These are phyloP conservation scores for Parazoanthus swiftii DNA, from an alignment of 92 coral and sea anemone genomes.

Conservation along the genomic window DNA sequence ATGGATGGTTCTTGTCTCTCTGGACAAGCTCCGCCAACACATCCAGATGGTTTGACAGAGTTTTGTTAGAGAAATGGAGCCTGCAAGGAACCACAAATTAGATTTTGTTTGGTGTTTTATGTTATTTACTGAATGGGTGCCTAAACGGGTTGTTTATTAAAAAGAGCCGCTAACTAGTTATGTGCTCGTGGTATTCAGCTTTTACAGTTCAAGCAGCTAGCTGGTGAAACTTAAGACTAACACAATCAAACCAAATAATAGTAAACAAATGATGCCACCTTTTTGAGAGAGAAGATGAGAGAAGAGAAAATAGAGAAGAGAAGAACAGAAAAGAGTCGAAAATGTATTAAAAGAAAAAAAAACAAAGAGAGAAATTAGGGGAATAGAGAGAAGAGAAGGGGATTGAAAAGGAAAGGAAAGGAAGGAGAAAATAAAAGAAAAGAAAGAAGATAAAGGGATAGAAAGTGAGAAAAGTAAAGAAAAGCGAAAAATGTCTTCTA, in stretches of 20 bases:
- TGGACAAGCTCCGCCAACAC: constrained; percentile 67
- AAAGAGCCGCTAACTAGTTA: too few relatives aligned
- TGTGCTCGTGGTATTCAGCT: too few relatives aligned
- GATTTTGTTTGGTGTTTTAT: background rate
- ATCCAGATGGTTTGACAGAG: constrained; percentile 65
- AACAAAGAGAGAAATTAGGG: background rate
- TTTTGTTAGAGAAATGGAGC: constrained; percentile 57
- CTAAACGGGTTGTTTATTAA: too few relatives aligned
- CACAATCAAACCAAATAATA: background rate
- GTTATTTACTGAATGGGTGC: too few relatives aligned
- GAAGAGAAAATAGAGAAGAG: constrained; percentile 7
- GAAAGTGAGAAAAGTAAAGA: background rate
- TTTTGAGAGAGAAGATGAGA: constrained; percentile 15
- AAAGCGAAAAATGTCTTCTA: background rate
- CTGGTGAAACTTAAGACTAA: background rate
- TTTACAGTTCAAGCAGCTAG: background rate
- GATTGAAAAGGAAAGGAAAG: background rate
- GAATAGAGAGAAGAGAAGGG: background rate
- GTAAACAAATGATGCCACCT: background rate
- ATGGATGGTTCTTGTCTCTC: constrained; percentile 91
- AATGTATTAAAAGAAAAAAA: background rate
- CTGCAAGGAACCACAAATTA: constrained; percentile 43
- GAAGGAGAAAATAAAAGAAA: background rate
- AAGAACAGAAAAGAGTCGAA: constrained; percentile 6
- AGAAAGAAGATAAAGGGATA: background rate